These are phyloP conservation scores for Marcusenius ussheri DNA, from an alignment of 2,113 vertebrate species.

Conservation along the genomic window DNA sequence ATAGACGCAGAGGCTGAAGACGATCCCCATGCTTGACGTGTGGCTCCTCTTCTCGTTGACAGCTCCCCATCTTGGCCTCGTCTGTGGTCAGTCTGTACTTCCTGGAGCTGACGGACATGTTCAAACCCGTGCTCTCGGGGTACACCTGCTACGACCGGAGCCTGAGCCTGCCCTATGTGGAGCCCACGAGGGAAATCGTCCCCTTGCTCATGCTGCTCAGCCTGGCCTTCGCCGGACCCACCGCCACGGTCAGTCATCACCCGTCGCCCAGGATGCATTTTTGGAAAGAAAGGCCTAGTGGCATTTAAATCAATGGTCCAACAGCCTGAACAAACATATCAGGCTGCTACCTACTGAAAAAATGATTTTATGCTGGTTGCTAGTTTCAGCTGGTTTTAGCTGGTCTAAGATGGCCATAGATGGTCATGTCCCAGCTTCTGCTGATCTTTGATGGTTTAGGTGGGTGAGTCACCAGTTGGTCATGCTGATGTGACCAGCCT, in stretches of 20 bases:
- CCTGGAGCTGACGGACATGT: slow-evolving; percentile 92
- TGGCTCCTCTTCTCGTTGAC: slow-evolving; percentile 37
- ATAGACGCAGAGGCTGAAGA: neutral
- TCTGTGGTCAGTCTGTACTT: slow-evolving; percentile 97
- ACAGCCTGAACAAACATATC: neutral
- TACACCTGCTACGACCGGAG: slow-evolving; percentile 93
- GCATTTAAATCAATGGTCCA: neutral
- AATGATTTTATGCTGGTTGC: neutral
- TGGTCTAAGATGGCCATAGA: neutral
- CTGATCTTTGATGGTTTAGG: neutral
- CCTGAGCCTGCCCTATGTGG: slow-evolving; percentile 91
- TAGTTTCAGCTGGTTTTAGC: neutral
- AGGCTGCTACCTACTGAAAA: neutral
- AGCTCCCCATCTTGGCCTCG: slow-evolving; percentile 93
- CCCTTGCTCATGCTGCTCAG: slow-evolving; percentile 93
- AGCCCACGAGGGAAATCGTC: slow-evolving; percentile 85
- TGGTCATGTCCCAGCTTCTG: neutral
- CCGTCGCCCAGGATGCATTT: neutral
- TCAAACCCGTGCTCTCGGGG: slow-evolving; percentile 88
- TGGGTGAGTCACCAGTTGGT: neutral
- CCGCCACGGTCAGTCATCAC: slow-evolving; percentile 71
- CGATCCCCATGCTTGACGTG: neutral
- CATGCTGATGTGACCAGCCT: neutral
- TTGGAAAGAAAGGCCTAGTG: neutral
- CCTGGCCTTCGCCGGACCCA: slow-evolving; percentile 86